Percentiles rank a stretch among this genome's conserved stretches.
Conservation (phyloP, 2,888 invertebrate species). For the Sympetrum striolatum region DNA sequence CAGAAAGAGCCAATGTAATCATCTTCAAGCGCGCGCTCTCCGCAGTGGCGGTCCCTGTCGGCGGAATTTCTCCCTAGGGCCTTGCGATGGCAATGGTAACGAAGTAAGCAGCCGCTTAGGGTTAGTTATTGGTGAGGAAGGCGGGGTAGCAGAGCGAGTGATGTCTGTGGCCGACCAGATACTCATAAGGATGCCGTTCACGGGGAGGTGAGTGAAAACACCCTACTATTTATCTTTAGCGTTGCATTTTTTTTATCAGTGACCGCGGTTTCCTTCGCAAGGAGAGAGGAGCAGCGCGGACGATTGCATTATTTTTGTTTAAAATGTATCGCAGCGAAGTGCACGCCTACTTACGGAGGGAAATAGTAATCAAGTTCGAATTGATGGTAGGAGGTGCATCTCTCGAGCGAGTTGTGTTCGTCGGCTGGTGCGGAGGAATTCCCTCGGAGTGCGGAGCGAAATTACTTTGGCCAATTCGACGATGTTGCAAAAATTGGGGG, state of each 20-base stretch:
- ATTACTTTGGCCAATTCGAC: no score
- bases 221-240: neutral
- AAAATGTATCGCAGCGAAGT: neutral
- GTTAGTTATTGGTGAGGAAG: neutral
- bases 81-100: neutral
- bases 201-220: constrained; percentile 22
- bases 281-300: neutral
- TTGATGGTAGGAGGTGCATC: no score
- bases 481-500: no score
- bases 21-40: neutral
- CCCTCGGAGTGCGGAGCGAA: no score
- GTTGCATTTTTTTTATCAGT: neutral
- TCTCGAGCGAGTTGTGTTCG: no score
- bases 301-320: neutral
- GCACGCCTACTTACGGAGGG: no score
- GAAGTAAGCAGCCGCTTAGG: neutral
- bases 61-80: neutral
- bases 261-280: neutral
- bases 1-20: neutral
- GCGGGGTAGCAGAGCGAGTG: neutral
- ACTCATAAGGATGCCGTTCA: constrained; percentile 34
- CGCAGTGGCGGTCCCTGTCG: neutral
- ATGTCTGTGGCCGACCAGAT: constrained; percentile 34
- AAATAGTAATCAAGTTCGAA: no score
- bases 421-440: no score